Evolutionary conservation across 2,113 vertebrate species (phyloP).

Genomic region (Gymnogyps californianus): DNA sequence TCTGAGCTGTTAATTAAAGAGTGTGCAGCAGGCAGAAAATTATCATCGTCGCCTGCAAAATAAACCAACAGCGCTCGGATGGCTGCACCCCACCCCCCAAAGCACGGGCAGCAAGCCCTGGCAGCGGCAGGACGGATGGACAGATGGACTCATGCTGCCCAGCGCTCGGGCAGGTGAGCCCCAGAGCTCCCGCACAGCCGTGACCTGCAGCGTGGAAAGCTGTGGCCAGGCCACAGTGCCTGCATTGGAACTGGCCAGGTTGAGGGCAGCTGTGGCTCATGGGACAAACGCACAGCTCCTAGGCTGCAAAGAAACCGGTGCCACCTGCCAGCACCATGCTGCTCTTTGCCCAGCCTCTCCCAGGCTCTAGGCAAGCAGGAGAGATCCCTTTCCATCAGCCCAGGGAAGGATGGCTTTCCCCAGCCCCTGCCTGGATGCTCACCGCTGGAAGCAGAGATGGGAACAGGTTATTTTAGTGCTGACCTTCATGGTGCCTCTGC

Average conservation of each 20-base stretch:
- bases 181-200: not conserved
- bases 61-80: not conserved
- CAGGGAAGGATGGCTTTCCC: not conserved
- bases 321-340: not conserved
- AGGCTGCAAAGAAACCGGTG: not conserved
- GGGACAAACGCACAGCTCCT: not conserved
- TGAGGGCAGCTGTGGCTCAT: not conserved
- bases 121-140: not conserved
- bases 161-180: not conserved
- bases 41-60: conserved; percentile 28
- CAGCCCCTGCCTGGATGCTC: not conserved
- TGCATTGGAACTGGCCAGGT: accelerated
- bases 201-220: accelerated
- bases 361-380: not conserved
- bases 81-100: not conserved
- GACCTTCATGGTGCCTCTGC: not conserved
- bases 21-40: conserved; percentile 61
- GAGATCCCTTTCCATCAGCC: not conserved
- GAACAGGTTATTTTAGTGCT: not conserved
- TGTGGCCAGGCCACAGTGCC: accelerated
- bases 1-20: conserved; percentile 68
- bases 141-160: accelerated
- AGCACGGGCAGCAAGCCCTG: not conserved
- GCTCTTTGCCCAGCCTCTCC: not conserved
- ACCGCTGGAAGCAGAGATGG: not conserved